Percentiles rank a stretch among this genome's conserved stretches.
phyloP scores from a whole-genome alignment of 2,113 vertebrate genomes.

The Cebidichthys violaceus region DNA sequence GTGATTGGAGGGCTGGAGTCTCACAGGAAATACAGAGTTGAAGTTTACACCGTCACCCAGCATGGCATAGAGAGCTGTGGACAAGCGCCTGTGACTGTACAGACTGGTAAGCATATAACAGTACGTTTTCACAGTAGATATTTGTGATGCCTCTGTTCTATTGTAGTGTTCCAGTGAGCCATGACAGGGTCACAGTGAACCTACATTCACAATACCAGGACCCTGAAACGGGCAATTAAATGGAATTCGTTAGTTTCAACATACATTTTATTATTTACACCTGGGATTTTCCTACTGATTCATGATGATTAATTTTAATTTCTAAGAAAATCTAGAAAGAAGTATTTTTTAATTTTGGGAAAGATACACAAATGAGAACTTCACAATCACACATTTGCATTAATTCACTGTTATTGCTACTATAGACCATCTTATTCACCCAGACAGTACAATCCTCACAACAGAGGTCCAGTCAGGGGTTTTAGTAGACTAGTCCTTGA shows the following conservation, averaged over 20 bases:
- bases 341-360: background rate
- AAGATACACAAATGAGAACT: background rate
- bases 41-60: slow-evolving; percentile 82
- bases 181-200: background rate
- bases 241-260: background rate
- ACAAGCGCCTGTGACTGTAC: slow-evolving; percentile 72
- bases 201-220: background rate
- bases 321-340: background rate
- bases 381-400: background rate
- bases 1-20: slow-evolving; percentile 80
- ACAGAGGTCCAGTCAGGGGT: background rate
- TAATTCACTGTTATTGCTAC: background rate
- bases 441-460: background rate
- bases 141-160: background rate
- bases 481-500: background rate
- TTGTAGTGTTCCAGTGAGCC: background rate
- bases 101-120: slow-evolving; percentile 82
- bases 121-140: background rate
- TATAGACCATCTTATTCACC: background rate
- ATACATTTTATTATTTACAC: background rate
- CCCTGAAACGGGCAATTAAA: background rate
- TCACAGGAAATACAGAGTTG: slow-evolving; percentile 85
- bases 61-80: slow-evolving; percentile 83
- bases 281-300: background rate
- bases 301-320: background rate